phyloP scores from a whole-genome alignment of 2,797 vertebrate genomes.

The Pogoniulus pusillus region DNA sequence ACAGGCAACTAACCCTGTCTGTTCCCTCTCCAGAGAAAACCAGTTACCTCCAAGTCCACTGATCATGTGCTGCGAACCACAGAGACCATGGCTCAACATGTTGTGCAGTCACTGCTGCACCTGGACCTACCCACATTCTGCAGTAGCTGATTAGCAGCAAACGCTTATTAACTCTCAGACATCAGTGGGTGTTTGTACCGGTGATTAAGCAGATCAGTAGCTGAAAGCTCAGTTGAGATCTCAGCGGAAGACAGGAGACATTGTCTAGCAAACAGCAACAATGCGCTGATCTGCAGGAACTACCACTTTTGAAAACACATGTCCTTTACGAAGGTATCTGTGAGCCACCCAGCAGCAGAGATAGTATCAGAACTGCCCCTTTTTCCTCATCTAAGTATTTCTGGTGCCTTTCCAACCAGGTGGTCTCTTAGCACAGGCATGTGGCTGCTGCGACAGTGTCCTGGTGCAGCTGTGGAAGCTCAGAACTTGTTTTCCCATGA shows the following conservation, averaged over 20 bases:
- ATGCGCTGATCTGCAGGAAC: background rate
- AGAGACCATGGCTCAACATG: background rate
- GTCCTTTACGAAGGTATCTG: accelerated
- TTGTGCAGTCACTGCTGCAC: background rate
- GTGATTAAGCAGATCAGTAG: background rate
- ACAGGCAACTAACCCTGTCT: background rate
- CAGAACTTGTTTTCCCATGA: background rate
- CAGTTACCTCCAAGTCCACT: background rate
- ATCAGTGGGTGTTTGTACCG: background rate
- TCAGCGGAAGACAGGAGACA: background rate
- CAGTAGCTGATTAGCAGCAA: background rate
- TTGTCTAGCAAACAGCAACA: background rate
- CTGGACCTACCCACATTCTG: background rate
- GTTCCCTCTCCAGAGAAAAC: background rate
- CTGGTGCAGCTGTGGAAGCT: background rate
- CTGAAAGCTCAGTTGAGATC: background rate
- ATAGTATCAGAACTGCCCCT: background rate
- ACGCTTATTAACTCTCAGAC: background rate
- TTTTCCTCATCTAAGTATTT: background rate
- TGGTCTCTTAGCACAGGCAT: background rate
- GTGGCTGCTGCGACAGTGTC: background rate
- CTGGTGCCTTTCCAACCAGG: background rate
- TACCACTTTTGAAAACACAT: background rate
- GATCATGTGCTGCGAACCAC: background rate
- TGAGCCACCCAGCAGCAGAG: background rate